These are phyloP conservation scores for Recurvirostra avosetta DNA, from an alignment of 2,113 vertebrate species.

Conservation along the genomic window DNA sequence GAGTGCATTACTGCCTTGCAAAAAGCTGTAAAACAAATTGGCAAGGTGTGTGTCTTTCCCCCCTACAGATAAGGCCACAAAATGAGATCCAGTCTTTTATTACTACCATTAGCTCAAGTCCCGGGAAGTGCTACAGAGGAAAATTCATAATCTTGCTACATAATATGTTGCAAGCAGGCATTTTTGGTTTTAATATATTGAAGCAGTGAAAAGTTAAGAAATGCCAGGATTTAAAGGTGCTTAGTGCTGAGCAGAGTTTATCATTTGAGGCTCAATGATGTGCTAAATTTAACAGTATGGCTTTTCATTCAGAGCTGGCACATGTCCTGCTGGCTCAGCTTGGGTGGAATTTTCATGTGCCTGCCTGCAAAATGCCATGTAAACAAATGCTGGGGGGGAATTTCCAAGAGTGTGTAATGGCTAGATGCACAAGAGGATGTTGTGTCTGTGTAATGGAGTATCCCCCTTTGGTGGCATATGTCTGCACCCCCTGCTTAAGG, in stretches of 20 bases:
- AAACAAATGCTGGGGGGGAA: conserved; percentile 16
- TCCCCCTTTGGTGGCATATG: not conserved
- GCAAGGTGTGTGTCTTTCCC: not conserved
- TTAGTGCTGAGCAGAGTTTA: not conserved
- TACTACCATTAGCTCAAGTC: not conserved
- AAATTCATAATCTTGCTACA: not conserved
- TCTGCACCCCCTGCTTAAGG: not conserved
- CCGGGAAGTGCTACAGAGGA: not conserved
- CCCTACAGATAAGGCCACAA: not conserved
- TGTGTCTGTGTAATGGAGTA: not conserved
- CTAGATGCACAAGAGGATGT: not conserved
- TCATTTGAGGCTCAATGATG: not conserved
- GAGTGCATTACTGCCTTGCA: not conserved
- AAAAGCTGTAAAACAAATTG: not conserved
- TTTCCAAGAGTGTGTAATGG: not conserved
- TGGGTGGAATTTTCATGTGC: conserved; percentile 12
- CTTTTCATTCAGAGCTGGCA: conserved; percentile 47
- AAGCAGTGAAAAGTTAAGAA: not conserved
- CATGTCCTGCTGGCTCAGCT: not conserved
- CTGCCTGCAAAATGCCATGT: conserved; percentile 33
- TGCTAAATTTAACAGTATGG: conserved; percentile 39
- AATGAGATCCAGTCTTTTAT: not conserved
- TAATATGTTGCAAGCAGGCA: not conserved
- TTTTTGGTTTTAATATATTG: not conserved
- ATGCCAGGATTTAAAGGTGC: not conserved